phyloP scores from a whole-genome alignment of 2,113 vertebrate genomes.

The Aptenodytes patagonicus region DNA sequence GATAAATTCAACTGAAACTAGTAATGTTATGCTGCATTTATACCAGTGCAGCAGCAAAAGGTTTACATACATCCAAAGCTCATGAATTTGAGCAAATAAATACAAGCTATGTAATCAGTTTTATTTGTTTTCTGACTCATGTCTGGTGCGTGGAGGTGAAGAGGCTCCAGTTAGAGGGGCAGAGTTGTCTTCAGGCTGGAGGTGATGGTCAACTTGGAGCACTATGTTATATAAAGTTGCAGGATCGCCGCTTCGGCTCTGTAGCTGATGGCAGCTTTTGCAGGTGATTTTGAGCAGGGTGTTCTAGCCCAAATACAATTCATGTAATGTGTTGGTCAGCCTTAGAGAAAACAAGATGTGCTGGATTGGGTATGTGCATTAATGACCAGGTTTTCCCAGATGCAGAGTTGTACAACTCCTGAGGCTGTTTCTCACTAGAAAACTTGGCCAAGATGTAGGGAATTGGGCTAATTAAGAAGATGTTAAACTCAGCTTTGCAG shows the following conservation, averaged over 20 bases:
- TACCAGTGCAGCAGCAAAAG: neutral
- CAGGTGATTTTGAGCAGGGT: neutral
- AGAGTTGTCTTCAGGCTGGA: neutral
- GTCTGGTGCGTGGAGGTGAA: neutral
- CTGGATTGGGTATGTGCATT: neutral
- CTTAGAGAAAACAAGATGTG: neutral
- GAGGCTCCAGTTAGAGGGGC: neutral
- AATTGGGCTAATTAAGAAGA: conserved; percentile 48
- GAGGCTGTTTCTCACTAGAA: conserved; percentile 21
- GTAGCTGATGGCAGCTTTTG: neutral
- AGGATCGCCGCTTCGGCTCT: accelerated
- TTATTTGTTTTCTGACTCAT: conserved; percentile 53
- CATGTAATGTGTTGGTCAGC: neutral
- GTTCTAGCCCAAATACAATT: neutral
- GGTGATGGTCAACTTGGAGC: neutral
- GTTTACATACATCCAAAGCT: neutral
- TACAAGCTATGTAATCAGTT: neutral
- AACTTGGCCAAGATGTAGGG: conserved; percentile 8
- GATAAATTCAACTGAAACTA: neutral
- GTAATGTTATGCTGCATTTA: neutral
- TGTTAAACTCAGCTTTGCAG: conserved; percentile 21
- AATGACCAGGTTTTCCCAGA: neutral
- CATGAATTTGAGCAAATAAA: conserved; percentile 29
- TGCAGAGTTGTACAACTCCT: neutral
- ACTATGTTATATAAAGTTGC: neutral